Conservation (phyloP, 2,888 invertebrate genomes). For the Euclidia mi region DNA sequence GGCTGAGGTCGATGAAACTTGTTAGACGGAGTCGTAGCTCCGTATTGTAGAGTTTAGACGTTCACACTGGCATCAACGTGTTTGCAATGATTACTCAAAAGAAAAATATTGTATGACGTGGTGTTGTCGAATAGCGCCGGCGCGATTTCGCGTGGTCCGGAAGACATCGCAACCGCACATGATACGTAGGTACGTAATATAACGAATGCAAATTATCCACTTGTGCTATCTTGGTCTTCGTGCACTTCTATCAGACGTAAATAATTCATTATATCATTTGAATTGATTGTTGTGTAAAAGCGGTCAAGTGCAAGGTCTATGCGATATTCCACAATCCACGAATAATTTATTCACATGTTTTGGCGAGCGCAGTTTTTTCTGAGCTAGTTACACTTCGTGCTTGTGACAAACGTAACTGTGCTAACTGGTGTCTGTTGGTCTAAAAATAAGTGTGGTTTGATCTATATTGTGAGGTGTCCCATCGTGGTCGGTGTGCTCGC, state of each 20-base stretch:
- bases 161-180: slow-evolving; percentile 29
- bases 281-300: slow-evolving; percentile 30
- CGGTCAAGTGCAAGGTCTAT: slow-evolving; percentile 56
- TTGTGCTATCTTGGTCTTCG: slow-evolving; percentile 59
- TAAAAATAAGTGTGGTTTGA: slow-evolving; percentile 37
- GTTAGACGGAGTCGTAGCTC: slow-evolving; percentile 23
- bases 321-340: slow-evolving; percentile 16
- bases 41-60: slow-evolving; percentile 14
- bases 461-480: slow-evolving; percentile 32
- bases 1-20: slow-evolving; percentile 49
- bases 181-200: slow-evolving; percentile 32
- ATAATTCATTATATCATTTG: slow-evolving; percentile 36
- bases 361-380: slow-evolving; percentile 4
- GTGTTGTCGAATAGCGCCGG: slow-evolving; percentile 39
- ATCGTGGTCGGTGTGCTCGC: slow-evolving; percentile 20
- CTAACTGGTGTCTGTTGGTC: slow-evolving; percentile 17
- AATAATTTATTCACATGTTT: slow-evolving; percentile 12
- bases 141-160: slow-evolving; percentile 34
- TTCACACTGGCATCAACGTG: slow-evolving; percentile 28
- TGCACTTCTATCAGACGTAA: slow-evolving; percentile 36
- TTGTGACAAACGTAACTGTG: slow-evolving; percentile 15
- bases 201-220: slow-evolving; percentile 50
- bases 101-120: slow-evolving; percentile 44
- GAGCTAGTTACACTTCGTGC: slow-evolving; percentile 11
- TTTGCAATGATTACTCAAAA: slow-evolving; percentile 23